These are phyloP conservation scores for Tridacna crocea DNA, from an alignment of 2,888 invertebrate genomes.

Conservation along the genomic window DNA sequence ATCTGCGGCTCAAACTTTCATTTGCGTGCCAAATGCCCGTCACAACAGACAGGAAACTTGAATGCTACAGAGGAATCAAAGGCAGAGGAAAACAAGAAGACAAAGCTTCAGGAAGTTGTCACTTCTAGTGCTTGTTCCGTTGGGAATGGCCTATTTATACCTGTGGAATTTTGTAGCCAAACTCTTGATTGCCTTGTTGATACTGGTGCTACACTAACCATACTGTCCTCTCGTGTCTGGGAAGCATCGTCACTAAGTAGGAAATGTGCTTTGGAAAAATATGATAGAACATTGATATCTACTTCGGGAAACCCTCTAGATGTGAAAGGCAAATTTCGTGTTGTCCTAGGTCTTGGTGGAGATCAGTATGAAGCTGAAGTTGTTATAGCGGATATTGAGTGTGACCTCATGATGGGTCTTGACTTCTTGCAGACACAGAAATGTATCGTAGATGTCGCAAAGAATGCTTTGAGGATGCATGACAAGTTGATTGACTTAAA, in stretches of 20 bases:
- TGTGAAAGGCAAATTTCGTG: too few relatives aligned
- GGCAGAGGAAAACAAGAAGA: neutral
- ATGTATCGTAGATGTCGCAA: neutral
- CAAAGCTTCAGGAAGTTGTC: neutral
- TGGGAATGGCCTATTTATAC: neutral
- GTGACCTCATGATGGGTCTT: neutral
- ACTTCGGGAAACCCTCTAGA: too few relatives aligned
- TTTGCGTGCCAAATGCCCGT: too few relatives aligned
- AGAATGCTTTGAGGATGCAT: neutral
- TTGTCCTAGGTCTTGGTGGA: neutral
- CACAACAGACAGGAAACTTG: too few relatives aligned
- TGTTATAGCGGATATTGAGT: neutral
- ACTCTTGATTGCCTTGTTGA: neutral
- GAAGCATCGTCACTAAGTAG: too few relatives aligned
- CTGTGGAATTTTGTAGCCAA: neutral
- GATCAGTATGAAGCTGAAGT: neutral
- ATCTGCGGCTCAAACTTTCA: too few relatives aligned
- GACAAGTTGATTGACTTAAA: neutral
- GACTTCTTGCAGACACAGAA: neutral
- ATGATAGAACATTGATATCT: too few relatives aligned
- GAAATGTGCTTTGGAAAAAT: too few relatives aligned
- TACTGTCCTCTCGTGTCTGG: too few relatives aligned
- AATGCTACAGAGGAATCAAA: neutral
- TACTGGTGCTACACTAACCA: too few relatives aligned
- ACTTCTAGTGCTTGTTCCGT: neutral